Conservation (phyloP, 2,797 vertebrate genomes). For the Streptopelia turtur region DNA sequence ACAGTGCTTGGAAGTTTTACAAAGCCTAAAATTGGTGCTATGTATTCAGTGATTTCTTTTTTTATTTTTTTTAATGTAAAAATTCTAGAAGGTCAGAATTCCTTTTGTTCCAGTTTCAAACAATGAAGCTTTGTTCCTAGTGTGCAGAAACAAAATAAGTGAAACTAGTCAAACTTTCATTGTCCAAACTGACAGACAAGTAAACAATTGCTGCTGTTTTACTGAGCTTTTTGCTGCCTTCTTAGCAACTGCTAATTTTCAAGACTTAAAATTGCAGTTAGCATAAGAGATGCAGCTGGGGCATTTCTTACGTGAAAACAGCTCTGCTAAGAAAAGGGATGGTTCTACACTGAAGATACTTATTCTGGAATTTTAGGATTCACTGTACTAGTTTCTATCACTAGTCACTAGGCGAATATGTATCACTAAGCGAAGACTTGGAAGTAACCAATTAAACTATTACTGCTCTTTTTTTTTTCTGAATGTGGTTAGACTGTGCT, state of each 20-base stretch:
- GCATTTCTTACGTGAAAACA: not conserved
- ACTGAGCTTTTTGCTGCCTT: not conserved
- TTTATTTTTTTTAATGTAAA: constrained; percentile 22
- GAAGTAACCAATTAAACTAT: not conserved
- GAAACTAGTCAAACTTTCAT: constrained; percentile 57
- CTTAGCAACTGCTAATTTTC: not conserved
- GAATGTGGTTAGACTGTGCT: not conserved
- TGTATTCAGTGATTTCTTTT: constrained; percentile 19
- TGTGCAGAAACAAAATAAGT: constrained; percentile 52
- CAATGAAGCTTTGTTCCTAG: constrained; percentile 49
- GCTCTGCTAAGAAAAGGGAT: not conserved
- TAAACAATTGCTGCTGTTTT: constrained; percentile 1
- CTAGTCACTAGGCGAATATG: not conserved
- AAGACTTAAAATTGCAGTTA: not conserved
- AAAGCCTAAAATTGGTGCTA: not conserved
- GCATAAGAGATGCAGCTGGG: not conserved
- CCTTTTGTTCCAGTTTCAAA: constrained; percentile 46
- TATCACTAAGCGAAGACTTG: not conserved
- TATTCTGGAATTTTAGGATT: not conserved
- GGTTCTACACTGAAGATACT: not conserved
- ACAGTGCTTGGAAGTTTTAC: not conserved
- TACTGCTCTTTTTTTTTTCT: not conserved
- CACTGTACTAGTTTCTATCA: not conserved
- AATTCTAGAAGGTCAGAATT: constrained; percentile 59
- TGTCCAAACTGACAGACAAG: not conserved